Conservation (phyloP, 2,888 invertebrate genomes). For the Rhagonycha lutea region DNA sequence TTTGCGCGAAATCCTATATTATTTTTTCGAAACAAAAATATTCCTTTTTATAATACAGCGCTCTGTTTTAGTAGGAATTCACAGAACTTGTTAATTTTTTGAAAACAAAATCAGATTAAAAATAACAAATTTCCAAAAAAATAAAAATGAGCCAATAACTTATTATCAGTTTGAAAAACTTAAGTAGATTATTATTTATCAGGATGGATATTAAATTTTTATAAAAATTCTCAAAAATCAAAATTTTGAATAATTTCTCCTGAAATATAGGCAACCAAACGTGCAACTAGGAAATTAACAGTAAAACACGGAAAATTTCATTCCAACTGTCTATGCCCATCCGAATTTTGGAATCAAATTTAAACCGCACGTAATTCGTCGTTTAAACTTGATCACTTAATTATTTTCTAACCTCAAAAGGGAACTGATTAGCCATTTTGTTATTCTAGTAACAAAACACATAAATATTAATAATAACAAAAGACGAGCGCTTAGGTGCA, state of each 20-base stretch:
- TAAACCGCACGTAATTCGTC: not conserved
- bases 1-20: too few species aligned
- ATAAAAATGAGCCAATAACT: too few species aligned
- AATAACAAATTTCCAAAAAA: too few species aligned
- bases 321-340: not conserved
- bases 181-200: too few species aligned
- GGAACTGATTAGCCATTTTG: not conserved
- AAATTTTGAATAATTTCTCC: not conserved
- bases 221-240: not conserved
- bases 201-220: too few species aligned
- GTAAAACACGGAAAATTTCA: not conserved
- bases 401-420: not conserved
- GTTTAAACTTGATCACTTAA: not conserved
- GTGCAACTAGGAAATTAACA: not conserved
- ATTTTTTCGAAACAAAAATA: too few species aligned
- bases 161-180: too few species aligned
- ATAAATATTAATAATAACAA: not conserved
- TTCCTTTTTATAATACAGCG: too few species aligned
- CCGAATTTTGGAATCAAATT: not conserved
- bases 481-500: not conserved
- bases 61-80: too few species aligned
- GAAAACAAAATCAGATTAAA: too few species aligned
- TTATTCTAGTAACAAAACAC: not conserved
- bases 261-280: not conserved
- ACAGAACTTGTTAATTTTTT: too few species aligned